Base-by-base conservation (phyloP, 2,797 vertebrate species). In the Chelon labrosus region DNA sequence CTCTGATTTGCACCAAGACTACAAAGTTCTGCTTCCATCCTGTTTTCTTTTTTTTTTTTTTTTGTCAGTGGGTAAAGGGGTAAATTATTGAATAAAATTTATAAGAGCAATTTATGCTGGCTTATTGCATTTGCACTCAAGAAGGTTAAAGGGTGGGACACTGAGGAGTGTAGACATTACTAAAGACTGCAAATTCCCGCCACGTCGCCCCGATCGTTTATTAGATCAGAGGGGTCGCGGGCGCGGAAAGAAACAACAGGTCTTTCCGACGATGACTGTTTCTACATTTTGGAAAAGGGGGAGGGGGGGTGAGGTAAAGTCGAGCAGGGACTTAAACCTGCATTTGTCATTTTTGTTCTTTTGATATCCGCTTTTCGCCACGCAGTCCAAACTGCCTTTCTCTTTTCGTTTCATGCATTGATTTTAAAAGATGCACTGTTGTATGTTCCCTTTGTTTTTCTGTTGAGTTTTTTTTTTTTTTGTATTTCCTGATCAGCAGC, bases 61-160 rank as follows among this genome's bases (percentile, higher is more conserved):
- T 39, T 62, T 16, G 25, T 16, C 20, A 37, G 51, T 37, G 65
- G 25, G 16, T 31, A 54, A 56, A 78, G 31, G 41, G 84, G 88
- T 93, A 94, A 92, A 89, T 94, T 93, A 93, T 94, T 91, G 73
- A 94, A 90, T 87, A 76, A 88, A 88, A 83, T 55, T 73, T 82
- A 59, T 82, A 82, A 27, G 41, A 89, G 82, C 86, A 71, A 79
- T 85, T 88, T 90, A 82, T 89, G 91, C 91, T 93, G 87, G 90
- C 88, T 93, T 90, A 70, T 83, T 85, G 89, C 88, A 93, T 92
- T 94, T 94, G 93, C 92, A 95, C 93, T 93, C 75, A 80, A 85
- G 85, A 82, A 71, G 44, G 66, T 78, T 70, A 65, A 74, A 80
- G 63, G 58, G 56, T 64, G 52, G 63, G 62, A 75, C 83, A 75